A percentile compares a stretch with the other conserved stretches of the same genome.
Evolutionary conservation across 2,797 vertebrate genomes (phyloP).

Genomic region (Holocentrus rufus): DNA sequence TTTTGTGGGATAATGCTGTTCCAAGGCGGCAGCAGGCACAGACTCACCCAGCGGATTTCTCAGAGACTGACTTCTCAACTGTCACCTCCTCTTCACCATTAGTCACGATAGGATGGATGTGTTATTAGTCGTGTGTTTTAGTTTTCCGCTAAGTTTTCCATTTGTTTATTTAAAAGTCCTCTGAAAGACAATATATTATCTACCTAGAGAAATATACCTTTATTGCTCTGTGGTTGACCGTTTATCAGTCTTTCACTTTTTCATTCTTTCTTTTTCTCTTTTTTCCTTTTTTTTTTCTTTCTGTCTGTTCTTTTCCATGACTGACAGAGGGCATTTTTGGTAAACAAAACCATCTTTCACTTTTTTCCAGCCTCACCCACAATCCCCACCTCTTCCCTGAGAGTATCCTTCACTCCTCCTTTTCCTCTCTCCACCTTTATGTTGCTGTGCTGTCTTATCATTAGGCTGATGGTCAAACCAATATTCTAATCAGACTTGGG

Average conservation of each 20-base stretch:
- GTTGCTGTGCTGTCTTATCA: constrained; percentile 75
- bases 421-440: constrained; percentile 69
- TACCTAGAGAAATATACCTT: constrained; percentile 35
- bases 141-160: constrained; percentile 33
- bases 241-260: constrained; percentile 79
- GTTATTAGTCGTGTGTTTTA: constrained; percentile 48
- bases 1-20: constrained; percentile 46
- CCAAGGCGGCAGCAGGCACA: constrained; percentile 15
- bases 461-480: constrained; percentile 77
- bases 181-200: constrained; percentile 35
- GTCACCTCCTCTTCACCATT: constrained; percentile 31
- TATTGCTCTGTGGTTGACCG: constrained; percentile 76
- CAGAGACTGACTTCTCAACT: not conserved
- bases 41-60: constrained; percentile 9
- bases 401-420: constrained; percentile 49
- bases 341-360: constrained; percentile 85
- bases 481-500: constrained; percentile 77
- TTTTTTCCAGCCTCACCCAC: constrained; percentile 72
- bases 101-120: constrained; percentile 48
- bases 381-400: constrained; percentile 31
- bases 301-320: constrained; percentile 85
- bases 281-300: constrained; percentile 71
- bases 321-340: constrained; percentile 90
- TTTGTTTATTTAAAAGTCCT: constrained; percentile 42
- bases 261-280: constrained; percentile 78